Evolutionary conservation across 30 jellyfish, hydroid and myxozoan species (phyloP).

Genomic region (Cassiopea xamachana): DNA sequence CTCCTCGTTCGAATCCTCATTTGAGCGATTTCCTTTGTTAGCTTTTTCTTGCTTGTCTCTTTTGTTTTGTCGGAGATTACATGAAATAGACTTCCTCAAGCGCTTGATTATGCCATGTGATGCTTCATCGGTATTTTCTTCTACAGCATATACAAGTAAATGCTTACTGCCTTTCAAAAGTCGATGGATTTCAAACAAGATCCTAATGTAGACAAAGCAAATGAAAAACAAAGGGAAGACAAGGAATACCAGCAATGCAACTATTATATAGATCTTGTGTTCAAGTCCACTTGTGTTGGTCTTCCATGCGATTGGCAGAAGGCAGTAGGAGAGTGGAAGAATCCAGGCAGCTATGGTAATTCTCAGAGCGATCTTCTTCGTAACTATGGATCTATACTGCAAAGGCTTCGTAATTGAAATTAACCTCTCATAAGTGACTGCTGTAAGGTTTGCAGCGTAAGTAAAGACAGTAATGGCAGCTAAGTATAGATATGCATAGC

Average conservation of each 20-base stretch:
- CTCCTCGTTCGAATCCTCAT: constrained; percentile 27
- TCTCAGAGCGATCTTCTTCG: constrained; percentile 69
- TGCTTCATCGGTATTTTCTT: neutral
- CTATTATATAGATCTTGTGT: constrained; percentile 42
- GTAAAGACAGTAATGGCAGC: constrained; percentile 66
- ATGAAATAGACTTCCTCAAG: neutral
- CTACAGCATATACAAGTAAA: constrained; percentile 7
- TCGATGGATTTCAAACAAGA: constrained; percentile 60
- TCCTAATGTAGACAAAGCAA: constrained; percentile 72
- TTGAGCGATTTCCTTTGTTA: neutral
- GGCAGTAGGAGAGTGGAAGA: constrained; percentile 66
- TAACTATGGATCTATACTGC: constrained; percentile 58
- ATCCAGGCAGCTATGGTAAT: constrained; percentile 71
- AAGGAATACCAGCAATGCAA: constrained; percentile 68
- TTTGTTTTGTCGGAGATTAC: neutral
- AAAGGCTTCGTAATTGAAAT: constrained; percentile 82
- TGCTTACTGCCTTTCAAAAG: constrained; percentile 32
- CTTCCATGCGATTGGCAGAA: constrained; percentile 80
- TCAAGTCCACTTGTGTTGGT: constrained; percentile 4
- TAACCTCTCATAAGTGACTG: constrained; percentile 88
- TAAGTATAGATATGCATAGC: constrained; percentile 50
- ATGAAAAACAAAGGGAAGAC: constrained; percentile 81
- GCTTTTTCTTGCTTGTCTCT: neutral
- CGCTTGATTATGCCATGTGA: neutral
- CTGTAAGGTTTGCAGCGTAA: constrained; percentile 71